A percentile compares a stretch with the other conserved stretches of the same genome.
phyloP scores from a whole-genome alignment of 2,888 invertebrate species.

The Drosophila longiperda region DNA sequence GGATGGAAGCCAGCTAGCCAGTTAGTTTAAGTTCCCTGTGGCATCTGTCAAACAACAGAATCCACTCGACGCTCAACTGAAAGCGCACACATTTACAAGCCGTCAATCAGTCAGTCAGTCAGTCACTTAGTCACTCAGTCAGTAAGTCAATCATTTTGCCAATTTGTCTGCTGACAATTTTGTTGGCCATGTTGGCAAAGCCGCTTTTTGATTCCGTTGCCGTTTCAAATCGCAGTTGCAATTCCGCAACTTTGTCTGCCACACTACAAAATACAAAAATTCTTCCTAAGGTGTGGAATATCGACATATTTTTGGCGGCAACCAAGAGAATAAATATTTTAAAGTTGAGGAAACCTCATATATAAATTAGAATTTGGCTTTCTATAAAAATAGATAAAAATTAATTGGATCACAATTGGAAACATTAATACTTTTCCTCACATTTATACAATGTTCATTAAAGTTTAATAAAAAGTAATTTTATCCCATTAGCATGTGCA shows the following conservation, averaged over 20 bases:
- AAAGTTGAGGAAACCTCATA: background rate
- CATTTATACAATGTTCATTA: background rate
- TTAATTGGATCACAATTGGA: background rate
- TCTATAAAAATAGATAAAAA: background rate
- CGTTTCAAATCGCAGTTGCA: constrained; percentile 18
- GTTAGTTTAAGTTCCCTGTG: constrained; percentile 6
- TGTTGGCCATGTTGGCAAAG: background rate
- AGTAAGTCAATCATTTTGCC: constrained; percentile 20
- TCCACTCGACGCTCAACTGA: constrained; percentile 27
- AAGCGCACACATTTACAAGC: constrained; percentile 40
- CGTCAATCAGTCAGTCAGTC: constrained; percentile 41
- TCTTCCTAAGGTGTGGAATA: background rate
- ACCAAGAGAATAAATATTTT: background rate
- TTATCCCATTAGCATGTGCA: background rate
- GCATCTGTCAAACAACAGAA: constrained; percentile 46
- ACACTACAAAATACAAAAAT: background rate
- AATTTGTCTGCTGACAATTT: constrained; percentile 21
- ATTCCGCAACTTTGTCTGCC: background rate
- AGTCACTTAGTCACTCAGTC: constrained; percentile 19
- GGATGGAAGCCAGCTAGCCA: background rate
- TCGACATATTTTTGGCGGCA: background rate
- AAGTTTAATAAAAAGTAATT: background rate
- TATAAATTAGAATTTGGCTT: background rate
- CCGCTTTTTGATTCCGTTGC: constrained; percentile 7
- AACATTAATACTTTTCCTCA: background rate